Percentiles rank a stretch among this genome's conserved stretches.
Evolutionary conservation across 1,140 invertebrate species (phyloP).

Genomic region (Nasonia giraulti): DNA sequence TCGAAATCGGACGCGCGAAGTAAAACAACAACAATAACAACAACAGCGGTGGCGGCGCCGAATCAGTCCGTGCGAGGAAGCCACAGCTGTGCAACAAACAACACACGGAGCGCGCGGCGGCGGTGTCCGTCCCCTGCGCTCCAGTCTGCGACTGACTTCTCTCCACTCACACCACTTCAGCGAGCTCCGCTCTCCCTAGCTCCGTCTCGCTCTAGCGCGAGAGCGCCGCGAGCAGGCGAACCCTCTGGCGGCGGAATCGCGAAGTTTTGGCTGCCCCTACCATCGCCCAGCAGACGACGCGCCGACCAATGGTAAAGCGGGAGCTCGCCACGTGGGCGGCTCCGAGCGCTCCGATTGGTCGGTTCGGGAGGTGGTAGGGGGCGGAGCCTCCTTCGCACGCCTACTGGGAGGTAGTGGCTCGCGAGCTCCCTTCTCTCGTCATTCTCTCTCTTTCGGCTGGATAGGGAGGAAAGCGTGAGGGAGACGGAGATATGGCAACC

Average conservation of each 20-base stretch:
- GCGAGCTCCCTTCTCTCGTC: slow-evolving; percentile 12
- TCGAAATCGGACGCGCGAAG: slow-evolving; percentile 24
- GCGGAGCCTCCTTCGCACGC: slow-evolving; percentile 52
- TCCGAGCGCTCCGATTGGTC: slow-evolving; percentile 47
- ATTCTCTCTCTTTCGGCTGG: neutral
- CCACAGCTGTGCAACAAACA: neutral
- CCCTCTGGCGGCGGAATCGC: slow-evolving; percentile 69
- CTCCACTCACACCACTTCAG: slow-evolving; percentile 73
- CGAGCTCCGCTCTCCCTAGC: slow-evolving; percentile 53
- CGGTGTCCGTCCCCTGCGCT: slow-evolving; percentile 73
- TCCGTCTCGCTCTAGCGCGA: slow-evolving; percentile 56
- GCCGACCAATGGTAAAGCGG: slow-evolving; percentile 52
- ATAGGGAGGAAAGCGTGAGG: neutral
- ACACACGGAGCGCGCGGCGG: slow-evolving; percentile 33
- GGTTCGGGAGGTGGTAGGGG: slow-evolving; percentile 45
- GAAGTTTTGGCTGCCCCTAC: slow-evolving; percentile 59
- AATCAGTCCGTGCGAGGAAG: slow-evolving; percentile 59
- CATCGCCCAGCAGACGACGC: slow-evolving; percentile 39
- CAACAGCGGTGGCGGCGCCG: slow-evolving; percentile 52
- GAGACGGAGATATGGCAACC: neutral
- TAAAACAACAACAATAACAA: neutral
- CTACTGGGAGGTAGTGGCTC: slow-evolving; percentile 29
- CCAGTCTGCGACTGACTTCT: slow-evolving; percentile 74
- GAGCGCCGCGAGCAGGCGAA: slow-evolving; percentile 11
- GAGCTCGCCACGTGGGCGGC: neutral